phyloP scores from a whole-genome alignment of 2,113 vertebrate genomes.

The Gallinago paraguaiae region DNA sequence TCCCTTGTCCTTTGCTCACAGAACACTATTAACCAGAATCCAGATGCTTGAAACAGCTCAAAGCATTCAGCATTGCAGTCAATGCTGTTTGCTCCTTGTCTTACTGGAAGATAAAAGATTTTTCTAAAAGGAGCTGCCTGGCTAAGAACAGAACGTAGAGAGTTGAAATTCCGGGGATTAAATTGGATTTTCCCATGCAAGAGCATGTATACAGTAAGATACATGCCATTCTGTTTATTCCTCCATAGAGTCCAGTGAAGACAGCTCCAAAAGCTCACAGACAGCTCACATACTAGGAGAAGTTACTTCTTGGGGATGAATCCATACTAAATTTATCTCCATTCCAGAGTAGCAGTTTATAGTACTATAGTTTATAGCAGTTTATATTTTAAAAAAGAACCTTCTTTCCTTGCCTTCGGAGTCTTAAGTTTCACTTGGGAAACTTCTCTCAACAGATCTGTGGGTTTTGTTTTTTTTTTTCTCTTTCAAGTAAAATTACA shows the following conservation, averaged over 20 bases:
- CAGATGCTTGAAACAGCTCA: not conserved
- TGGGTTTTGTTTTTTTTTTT: not conserved
- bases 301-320: not conserved
- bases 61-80: not conserved
- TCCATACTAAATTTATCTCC: constrained; percentile 34
- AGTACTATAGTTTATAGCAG: not conserved
- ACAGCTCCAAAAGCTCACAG: not conserved
- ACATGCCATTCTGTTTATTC: not conserved
- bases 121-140: not conserved
- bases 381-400: constrained; percentile 10
- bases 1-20: fast-evolving
- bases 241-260: not conserved
- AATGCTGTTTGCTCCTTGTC: not conserved
- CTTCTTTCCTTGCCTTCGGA: not conserved
- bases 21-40: not conserved
- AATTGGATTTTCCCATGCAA: constrained; percentile 23
- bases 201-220: not conserved
- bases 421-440: constrained; percentile 52
- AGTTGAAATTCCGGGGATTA: constrained; percentile 5
- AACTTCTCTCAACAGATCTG: constrained; percentile 17
- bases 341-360: not conserved
- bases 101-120: not conserved
- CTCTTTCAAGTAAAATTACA: constrained; percentile 8
- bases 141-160: not conserved
- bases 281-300: constrained; percentile 1